Percentiles rank a stretch among this genome's conserved stretches.
These are phyloP conservation scores for Lypha dubia DNA, from an alignment of 2,888 invertebrate species.

Conservation along the genomic window DNA sequence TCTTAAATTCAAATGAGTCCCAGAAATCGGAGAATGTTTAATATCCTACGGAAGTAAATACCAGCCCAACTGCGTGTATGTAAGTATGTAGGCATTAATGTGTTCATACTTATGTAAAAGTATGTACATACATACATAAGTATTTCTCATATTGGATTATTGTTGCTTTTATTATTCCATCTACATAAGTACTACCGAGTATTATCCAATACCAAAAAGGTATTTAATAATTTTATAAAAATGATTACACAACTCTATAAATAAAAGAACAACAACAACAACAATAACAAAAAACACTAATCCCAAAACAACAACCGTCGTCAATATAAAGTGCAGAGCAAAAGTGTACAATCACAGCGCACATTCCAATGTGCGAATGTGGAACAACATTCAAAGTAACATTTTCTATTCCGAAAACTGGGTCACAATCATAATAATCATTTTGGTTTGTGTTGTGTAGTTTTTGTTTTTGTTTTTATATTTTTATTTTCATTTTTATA, in stretches of 20 bases:
- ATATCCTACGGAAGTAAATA: background rate
- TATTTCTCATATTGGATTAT: conserved; percentile 1
- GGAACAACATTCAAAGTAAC: conserved; percentile 72
- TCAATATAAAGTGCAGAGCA: conserved; percentile 45
- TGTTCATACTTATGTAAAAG: no score
- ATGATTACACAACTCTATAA: conserved; percentile 56
- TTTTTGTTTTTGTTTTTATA: conserved; percentile 11
- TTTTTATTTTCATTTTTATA: conserved; percentile 29
- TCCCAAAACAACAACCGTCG: conserved; percentile 25
- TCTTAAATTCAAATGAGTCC: background rate
- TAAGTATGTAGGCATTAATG: no score
- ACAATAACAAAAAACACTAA: conserved; percentile 35
- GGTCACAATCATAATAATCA: conserved; percentile 71
- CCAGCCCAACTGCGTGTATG: no score
- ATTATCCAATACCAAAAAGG: conserved; percentile 58
- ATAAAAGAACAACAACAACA: conserved; percentile 28
- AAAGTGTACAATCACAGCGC: conserved; percentile 57
- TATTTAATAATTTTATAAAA: conserved; percentile 60
- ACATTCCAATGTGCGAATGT: conserved; percentile 72
- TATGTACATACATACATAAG: background rate
- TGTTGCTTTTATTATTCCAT: background rate
- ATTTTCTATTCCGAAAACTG: conserved; percentile 67
- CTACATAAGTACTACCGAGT: background rate
- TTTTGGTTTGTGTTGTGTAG: conserved; percentile 42
- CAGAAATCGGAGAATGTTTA: background rate